Base-by-base conservation (phyloP, 2,797 vertebrate species). In the Prionace glauca region DNA sequence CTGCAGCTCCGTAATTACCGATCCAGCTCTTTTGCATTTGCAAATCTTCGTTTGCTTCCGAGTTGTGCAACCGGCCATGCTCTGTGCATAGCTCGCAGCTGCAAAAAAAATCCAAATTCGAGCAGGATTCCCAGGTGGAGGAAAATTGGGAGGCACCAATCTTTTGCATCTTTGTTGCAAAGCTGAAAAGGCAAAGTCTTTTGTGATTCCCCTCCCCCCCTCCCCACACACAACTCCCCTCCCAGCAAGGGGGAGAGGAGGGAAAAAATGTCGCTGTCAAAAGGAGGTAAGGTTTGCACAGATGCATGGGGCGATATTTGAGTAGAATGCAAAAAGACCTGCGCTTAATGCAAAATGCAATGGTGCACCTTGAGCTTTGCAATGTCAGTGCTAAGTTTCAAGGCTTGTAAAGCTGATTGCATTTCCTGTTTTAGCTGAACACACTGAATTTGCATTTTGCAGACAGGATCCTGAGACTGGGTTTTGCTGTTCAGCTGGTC, bases 141-240 rank as follows among this genome's bases (percentile, higher is more conserved):
- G 98, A 98, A 97, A 98, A 98, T 97, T 97, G 97, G 96, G 97
- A 97, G 98, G 97, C 98, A 97, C 97, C 97, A 97, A 92, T 67
- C 65, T 92, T 97, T 97, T 98, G 98, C 98, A 98, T 98, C 98
- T 98, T 98, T 98, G 98, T 98, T 98, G 98, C 98, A 98, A 97
- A 98, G 98, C 98, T 97, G 97, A 97, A 98, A 98, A 98, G 98
- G 98, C 98, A 98, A 98, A 99, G 98, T 98, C 98, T 98, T 98
- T 98, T 98, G 98, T 98, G 98, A 98, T 97, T 98, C 98, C 98
- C 98, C 98, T 98, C 98, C 98, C 98, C 97, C 96, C 98, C 36
- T 69, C 62, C 90, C 90, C 3, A 69, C 67, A 16, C 65, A 67
- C 65, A 16, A 67, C 65, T 97, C 98, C 96, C 98, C 65, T 92